These are phyloP conservation scores for Drosophila acutilabella DNA, from an alignment of 2,888 invertebrate genomes.

Conservation along the genomic window DNA sequence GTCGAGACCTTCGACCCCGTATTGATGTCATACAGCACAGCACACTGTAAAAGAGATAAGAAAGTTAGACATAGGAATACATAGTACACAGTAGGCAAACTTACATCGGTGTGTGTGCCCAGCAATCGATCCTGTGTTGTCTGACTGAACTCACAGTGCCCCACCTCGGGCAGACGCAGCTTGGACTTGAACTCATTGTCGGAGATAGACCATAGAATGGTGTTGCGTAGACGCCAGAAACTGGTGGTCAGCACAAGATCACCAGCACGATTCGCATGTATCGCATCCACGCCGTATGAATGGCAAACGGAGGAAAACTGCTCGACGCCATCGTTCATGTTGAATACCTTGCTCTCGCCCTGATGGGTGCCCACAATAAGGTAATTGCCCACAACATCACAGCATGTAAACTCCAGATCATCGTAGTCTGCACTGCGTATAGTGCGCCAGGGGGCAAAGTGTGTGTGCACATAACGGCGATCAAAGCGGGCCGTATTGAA, in stretches of 20 bases:
- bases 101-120: conserved; percentile 92
- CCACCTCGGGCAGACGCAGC: conserved; percentile 92
- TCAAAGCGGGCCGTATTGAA: conserved; percentile 88
- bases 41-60: conserved; percentile 66
- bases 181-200: conserved; percentile 86
- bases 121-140: conserved; percentile 93
- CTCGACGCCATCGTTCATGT: conserved; percentile 92
- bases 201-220: conserved; percentile 83
- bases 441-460: conserved; percentile 91
- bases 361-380: conserved; percentile 95
- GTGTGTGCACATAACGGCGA: conserved; percentile 93
- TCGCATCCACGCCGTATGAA: conserved; percentile 93
- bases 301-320: conserved; percentile 92
- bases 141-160: conserved; percentile 96
- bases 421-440: conserved; percentile 87
- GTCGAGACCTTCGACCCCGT: conserved; percentile 91
- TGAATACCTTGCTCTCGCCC: conserved; percentile 96
- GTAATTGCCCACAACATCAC: conserved; percentile 86
- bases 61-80: not conserved
- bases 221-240: conserved; percentile 93
- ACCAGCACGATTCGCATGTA: conserved; percentile 91
- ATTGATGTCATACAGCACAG: conserved; percentile 92
- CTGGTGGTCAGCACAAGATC: conserved; percentile 93
- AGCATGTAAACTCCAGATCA: conserved; percentile 91
- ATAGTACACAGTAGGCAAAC: conserved; percentile 12